A percentile compares a stretch with the other conserved stretches of the same genome.
Conservation (phyloP, 1,140 invertebrate genomes). For the Scaptomyza hsui region DNA sequence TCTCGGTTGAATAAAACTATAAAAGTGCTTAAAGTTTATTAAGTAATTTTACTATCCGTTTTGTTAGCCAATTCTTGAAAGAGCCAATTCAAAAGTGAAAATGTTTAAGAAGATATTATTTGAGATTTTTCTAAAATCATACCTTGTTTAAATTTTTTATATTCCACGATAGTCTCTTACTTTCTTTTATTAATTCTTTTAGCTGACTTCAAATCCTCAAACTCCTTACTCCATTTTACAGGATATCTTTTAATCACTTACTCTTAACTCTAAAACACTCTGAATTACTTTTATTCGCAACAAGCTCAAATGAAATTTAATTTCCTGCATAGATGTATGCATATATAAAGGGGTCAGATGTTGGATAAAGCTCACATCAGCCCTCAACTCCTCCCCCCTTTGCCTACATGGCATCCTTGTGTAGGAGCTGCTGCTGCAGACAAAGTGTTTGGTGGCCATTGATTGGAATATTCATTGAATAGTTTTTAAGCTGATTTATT, state of each 20-base stretch:
- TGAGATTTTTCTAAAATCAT: too few relatives aligned
- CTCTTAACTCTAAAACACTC: neutral
- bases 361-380: slow-evolving; percentile 57
- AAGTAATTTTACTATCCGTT: too few relatives aligned
- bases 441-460: slow-evolving; percentile 54
- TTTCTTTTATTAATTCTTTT: too few relatives aligned
- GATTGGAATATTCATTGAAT: slow-evolving; percentile 83
- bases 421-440: slow-evolving; percentile 3
- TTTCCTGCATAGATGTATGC: slow-evolving; percentile 40
- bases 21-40: neutral
- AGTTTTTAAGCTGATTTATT: slow-evolving; percentile 83
- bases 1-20: neutral
- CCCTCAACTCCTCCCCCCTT: neutral
- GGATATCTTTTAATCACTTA: neutral
- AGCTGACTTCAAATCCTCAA: too few relatives aligned
- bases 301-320: slow-evolving; percentile 39
- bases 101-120: too few relatives aligned
- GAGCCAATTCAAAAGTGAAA: too few relatives aligned
- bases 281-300: slow-evolving; percentile 18
- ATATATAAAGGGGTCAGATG: slow-evolving; percentile 55
- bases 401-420: slow-evolving; percentile 11
- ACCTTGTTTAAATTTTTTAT: too few relatives aligned
- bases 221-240: too few relatives aligned
- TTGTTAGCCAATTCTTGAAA: too few relatives aligned
- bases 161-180: too few relatives aligned